Conservation (phyloP, 2,888 invertebrate genomes). For the Agrochola lychnidis region DNA sequence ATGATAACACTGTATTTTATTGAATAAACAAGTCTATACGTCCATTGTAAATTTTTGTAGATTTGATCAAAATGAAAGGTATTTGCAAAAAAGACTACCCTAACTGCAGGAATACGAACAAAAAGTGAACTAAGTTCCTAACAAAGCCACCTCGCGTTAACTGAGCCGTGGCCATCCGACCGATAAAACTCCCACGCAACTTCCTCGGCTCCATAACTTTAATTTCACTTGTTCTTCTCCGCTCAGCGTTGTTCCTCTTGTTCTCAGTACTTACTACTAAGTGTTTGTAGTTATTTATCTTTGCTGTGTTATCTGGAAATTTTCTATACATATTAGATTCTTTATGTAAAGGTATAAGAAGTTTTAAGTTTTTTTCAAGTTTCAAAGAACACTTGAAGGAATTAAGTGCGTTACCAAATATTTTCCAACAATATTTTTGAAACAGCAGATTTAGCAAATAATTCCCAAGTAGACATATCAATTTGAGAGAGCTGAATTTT, state of each 20-base stretch:
- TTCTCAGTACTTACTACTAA: not conserved
- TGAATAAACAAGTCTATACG: not conserved
- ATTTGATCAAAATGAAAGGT: not conserved
- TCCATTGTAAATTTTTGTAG: not conserved
- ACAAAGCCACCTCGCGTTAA: not conserved
- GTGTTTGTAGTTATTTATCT: not conserved
- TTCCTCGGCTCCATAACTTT: conserved; percentile 16
- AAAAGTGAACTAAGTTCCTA: not conserved
- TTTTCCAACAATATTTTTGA: not conserved
- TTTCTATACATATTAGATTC: not conserved
- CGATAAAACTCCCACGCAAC: conserved; percentile 1
- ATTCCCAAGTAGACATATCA: not conserved
- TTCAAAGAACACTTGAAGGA: not conserved
- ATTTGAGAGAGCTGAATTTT: conserved; percentile 2
- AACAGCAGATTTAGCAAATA: not conserved
- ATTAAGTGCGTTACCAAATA: not conserved
- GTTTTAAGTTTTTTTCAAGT: not conserved
- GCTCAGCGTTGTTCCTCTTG: not conserved
- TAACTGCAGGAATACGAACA: not conserved
- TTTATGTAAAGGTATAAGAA: not conserved
- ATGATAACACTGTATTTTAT: not conserved
- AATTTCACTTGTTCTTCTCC: conserved; percentile 2
- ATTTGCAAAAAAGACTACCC: not conserved
- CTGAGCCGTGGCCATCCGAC: not conserved
- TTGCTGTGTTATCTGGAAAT: not conserved